phyloP scores from a whole-genome alignment of 2,888 invertebrate species.

The Parasteatoda lunata region DNA sequence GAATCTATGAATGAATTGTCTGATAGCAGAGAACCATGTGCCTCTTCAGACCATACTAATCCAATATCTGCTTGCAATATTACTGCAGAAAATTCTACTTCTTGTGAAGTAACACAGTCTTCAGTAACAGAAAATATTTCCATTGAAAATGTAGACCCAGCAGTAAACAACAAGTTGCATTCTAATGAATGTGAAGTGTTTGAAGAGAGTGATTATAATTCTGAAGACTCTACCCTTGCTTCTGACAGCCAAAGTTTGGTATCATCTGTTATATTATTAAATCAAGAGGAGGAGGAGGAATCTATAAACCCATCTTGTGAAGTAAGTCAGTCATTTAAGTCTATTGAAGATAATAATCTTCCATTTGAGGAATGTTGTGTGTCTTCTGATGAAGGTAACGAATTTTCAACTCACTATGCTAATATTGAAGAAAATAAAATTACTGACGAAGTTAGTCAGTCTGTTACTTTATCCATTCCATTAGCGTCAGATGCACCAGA shows the following conservation, averaged over 20 bases:
- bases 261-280: background rate
- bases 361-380: conserved; percentile 7
- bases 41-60: background rate
- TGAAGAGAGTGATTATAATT: conserved; percentile 1
- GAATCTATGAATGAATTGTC: background rate
- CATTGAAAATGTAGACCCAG: background rate
- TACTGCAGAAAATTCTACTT: background rate
- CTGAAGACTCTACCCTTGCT: background rate
- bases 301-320: conserved; percentile 23
- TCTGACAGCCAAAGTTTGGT: background rate
- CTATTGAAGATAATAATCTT: conserved; percentile 1
- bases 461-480: conserved; percentile 14
- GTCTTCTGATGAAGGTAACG: conserved; percentile 10
- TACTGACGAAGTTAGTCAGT: conserved; percentile 35
- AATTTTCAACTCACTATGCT: background rate
- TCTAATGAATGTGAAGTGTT: conserved; percentile 37
- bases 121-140: background rate
- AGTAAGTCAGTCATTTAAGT: conserved; percentile 38
- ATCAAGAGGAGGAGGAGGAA: background rate
- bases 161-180: conserved; percentile 7
- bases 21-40: background rate
- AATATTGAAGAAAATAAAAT: background rate
- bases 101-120: conserved; percentile 17
- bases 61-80: background rate
- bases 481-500: conserved; percentile 3